phyloP scores from a whole-genome alignment of 2,797 vertebrate genomes.

The Ateles fusciceps region DNA sequence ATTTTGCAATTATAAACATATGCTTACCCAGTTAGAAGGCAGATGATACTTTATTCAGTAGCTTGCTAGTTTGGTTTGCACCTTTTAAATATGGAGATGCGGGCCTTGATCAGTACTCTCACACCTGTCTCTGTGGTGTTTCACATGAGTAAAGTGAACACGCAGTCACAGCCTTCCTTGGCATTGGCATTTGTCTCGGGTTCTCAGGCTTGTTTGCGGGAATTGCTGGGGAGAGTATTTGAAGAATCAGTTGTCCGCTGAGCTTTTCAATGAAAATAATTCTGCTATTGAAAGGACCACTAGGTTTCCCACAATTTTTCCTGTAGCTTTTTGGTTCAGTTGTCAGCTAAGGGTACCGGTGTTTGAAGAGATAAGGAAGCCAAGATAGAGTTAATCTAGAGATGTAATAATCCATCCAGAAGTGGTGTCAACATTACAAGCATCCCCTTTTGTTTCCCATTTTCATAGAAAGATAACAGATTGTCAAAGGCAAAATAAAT shows the following conservation, averaged over 20 bases:
- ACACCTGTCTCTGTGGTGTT: fast-evolving
- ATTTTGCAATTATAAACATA: neutral
- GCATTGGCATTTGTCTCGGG: neutral
- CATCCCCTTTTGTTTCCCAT: neutral
- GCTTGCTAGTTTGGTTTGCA: neutral
- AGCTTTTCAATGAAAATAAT: neutral
- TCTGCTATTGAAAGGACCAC: neutral
- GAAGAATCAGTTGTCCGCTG: neutral
- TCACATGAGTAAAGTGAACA: neutral
- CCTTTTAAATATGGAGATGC: neutral
- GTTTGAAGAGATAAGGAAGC: neutral
- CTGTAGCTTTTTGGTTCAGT: neutral
- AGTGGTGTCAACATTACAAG: neutral
- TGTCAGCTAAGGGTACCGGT: neutral
- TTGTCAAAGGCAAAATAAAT: neutral
- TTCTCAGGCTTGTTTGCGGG: neutral
- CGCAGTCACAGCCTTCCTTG: fast-evolving
- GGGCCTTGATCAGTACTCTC: neutral
- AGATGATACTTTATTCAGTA: neutral
- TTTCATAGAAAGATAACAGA: neutral
- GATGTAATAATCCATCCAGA: neutral
- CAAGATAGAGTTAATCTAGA: neutral
- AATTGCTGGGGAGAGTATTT: neutral
- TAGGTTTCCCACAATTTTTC: fast-evolving
- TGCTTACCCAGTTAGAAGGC: neutral